phyloP scores from a whole-genome alignment of 2,113 vertebrate species.

The Montifringilla adamsi region DNA sequence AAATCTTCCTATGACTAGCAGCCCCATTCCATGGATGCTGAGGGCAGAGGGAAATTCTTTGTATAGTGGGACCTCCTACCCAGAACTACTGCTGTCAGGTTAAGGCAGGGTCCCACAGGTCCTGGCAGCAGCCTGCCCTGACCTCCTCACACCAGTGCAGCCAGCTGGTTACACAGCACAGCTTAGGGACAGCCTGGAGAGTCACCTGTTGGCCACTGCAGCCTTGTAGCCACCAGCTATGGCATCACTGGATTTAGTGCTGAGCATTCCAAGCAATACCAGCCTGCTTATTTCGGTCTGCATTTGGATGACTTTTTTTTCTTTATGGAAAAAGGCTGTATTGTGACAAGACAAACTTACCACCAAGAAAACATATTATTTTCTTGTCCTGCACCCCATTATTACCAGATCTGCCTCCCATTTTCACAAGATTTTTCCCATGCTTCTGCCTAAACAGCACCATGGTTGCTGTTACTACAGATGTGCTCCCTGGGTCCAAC shows the following conservation, averaged over 20 bases:
- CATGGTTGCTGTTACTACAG: not conserved
- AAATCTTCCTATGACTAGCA: not conserved
- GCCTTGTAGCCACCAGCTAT: not conserved
- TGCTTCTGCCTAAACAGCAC: not conserved
- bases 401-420: not conserved
- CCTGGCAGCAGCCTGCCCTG: not conserved
- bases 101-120: not conserved
- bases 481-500: no score
- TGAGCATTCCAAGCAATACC: not conserved
- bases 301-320: not conserved
- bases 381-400: not conserved
- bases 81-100: accelerated
- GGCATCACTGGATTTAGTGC: not conserved
- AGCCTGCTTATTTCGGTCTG: not conserved
- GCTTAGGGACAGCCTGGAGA: not conserved
- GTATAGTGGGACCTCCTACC: no score
- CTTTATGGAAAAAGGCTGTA: not conserved
- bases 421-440: not conserved
- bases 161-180: not conserved
- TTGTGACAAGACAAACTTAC: not conserved
- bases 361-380: not conserved
- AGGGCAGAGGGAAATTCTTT: not conserved
- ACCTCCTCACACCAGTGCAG: not conserved
- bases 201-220: not conserved
- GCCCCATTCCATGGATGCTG: not conserved